Percentiles rank a stretch among this genome's conserved stretches.
phyloP scores from a whole-genome alignment of 2,113 vertebrate species.

The Ceuthmochares aereus region DNA sequence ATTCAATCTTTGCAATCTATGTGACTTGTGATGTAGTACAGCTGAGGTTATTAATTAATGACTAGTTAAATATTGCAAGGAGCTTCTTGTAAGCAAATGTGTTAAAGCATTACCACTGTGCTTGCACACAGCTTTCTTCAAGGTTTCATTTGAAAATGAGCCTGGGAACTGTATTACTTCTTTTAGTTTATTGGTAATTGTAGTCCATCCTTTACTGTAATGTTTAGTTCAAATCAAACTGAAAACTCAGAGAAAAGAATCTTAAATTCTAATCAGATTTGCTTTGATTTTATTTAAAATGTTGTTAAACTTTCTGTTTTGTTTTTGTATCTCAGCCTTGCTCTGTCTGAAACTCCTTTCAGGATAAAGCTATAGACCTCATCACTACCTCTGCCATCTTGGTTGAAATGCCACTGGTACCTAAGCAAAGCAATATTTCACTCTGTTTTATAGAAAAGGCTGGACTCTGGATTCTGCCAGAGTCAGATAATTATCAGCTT shows the following conservation, averaged over 20 bases:
- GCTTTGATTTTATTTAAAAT: neutral
- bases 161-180: accelerated
- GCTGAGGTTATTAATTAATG: conserved; percentile 46
- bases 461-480: too few species aligned
- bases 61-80: conserved; percentile 24
- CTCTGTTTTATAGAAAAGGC: neutral
- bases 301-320: neutral
- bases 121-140: neutral
- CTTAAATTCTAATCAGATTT: neutral
- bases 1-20: neutral
- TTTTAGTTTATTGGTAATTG: neutral
- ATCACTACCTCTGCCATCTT: neutral
- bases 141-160: neutral
- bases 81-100: neutral
- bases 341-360: neutral
- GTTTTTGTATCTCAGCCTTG: neutral
- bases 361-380: neutral
- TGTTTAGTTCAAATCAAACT: neutral
- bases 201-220: neutral
- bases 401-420: neutral
- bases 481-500: too few species aligned
- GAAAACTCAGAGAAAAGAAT: neutral
- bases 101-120: neutral
- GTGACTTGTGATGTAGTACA: conserved; percentile 29
- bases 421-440: neutral